Conservation (phyloP, 2,113 vertebrate species). For the Actinemys pallida region DNA sequence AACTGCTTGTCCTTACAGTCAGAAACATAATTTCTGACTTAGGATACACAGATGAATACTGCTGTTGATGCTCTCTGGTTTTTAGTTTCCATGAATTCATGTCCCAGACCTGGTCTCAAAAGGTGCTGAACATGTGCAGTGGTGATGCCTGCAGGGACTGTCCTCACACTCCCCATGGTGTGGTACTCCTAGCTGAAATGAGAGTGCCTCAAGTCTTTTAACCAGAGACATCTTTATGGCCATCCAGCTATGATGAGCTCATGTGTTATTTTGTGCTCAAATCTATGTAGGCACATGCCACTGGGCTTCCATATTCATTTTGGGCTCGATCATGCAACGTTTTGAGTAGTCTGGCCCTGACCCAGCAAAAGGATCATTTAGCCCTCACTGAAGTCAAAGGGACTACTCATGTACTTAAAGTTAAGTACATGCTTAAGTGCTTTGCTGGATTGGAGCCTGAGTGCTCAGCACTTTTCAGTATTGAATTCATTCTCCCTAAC, state of each 20-base stretch:
- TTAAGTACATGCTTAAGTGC: conserved; percentile 31
- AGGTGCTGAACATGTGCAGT: background rate
- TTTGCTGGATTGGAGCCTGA: background rate
- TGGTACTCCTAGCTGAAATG: background rate
- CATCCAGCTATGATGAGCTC: background rate
- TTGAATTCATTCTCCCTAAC: conserved; percentile 44
- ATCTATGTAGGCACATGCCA: background rate
- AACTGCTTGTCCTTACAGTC: conserved; percentile 12
- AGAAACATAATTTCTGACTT: conserved; percentile 29
- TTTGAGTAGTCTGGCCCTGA: background rate
- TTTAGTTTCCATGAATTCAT: background rate
- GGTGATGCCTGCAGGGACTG: background rate
- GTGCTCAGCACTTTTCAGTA: conserved; percentile 22
- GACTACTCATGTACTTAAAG: background rate
- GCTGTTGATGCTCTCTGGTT: background rate
- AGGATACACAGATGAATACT: background rate
- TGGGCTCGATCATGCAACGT: background rate
- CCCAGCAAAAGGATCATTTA: background rate
- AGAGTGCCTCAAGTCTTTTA: background rate
- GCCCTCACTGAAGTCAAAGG: background rate
- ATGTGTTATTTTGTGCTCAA: background rate
- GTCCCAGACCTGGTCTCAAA: background rate
- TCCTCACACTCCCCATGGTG: background rate
- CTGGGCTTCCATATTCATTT: background rate
- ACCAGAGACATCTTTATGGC: background rate